Base-by-base conservation (phyloP, 2,888 invertebrate genomes). In the Himalopsyche tibetana region DNA sequence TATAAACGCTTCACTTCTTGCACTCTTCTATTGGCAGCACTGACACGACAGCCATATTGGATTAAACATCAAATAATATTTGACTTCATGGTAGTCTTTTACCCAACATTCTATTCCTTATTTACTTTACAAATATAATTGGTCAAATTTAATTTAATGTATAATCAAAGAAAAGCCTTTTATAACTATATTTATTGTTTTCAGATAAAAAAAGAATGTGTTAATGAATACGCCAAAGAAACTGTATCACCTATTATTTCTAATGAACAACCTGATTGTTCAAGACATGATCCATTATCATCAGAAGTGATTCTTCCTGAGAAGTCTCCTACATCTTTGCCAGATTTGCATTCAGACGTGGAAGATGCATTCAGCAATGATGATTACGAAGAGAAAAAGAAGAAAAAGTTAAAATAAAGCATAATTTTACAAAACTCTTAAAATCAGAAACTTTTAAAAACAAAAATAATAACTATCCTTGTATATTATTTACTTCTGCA, bases 231-330 rank as follows among this genome's bases (percentile, higher is more conserved):
- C 55, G 89, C 89, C 3, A 90, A 90, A 89, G 90, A 90, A 15
- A 89, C 90, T 55, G 84, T 90, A 45, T 89, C 90, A 88, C 89
- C 90, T 5, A 90, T 89, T 88, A 89, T 90, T 55, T 89, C 89
- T 42, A 90, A 90, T 82, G 88, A 63, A 63, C n/a, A 63, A 19
- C n/a, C 28, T 63, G 63, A 63, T 63, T 63, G 90, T 12, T 89
- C 88, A 88, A 11, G 79, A 55, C 87, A 88, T 11, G 83, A 80
- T 45, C 28, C 86, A 5, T 63, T 63, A 63, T 28, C 63, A 19
- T 19, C 19, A 19, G 63, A 63, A 63, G 63, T 63, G 63, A 63
- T 63, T 19, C 28, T 84, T 12, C 36, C 84, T 63, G 79, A 86
- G 15, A 88, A 87, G 80, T 88, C 88, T 15, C 88, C 88, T 12